Evolutionary conservation across 2,113 vertebrate genomes (phyloP).

Genomic region (Astur gentilis): DNA sequence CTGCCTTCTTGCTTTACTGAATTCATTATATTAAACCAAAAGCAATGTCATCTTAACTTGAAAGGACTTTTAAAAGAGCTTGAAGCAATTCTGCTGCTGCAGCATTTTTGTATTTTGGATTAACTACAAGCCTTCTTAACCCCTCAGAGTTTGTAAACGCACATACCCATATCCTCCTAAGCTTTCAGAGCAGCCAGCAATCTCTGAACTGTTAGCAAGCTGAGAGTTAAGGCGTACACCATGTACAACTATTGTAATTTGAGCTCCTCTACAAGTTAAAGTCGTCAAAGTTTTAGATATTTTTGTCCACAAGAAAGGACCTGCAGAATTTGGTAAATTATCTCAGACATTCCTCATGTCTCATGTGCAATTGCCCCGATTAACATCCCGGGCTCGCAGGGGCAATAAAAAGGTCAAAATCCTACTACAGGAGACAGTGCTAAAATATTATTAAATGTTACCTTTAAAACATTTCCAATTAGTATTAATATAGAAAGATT

Average conservation of each 20-base stretch:
- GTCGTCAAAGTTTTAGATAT: slow-evolving; percentile 5
- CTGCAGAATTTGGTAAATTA: slow-evolving; percentile 17
- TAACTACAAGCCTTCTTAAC: slow-evolving; percentile 54
- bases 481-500: slow-evolving; percentile 5
- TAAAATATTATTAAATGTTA: slow-evolving; percentile 47
- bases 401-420: slow-evolving; percentile 45
- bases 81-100: slow-evolving; percentile 46
- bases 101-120: slow-evolving; percentile 51
- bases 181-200: not conserved
- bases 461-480: slow-evolving; percentile 29
- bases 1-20: slow-evolving; percentile 48
- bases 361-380: not conserved
- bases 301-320: slow-evolving; percentile 34
- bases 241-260: not conserved
- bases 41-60: slow-evolving; percentile 56
- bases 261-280: slow-evolving; percentile 5
- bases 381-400: not conserved
- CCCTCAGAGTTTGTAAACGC: not conserved
- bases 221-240: slow-evolving; percentile 18
- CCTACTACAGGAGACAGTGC: not conserved
- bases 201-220: not conserved
- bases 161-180: not conserved
- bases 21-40: slow-evolving; percentile 48
- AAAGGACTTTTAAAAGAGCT: slow-evolving; percentile 61
- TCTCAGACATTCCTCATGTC: not conserved